Percentiles rank a stretch among this genome's conserved stretches.
Conservation (phyloP, 2,888 invertebrate species). For the Hypsopygia costalis region DNA sequence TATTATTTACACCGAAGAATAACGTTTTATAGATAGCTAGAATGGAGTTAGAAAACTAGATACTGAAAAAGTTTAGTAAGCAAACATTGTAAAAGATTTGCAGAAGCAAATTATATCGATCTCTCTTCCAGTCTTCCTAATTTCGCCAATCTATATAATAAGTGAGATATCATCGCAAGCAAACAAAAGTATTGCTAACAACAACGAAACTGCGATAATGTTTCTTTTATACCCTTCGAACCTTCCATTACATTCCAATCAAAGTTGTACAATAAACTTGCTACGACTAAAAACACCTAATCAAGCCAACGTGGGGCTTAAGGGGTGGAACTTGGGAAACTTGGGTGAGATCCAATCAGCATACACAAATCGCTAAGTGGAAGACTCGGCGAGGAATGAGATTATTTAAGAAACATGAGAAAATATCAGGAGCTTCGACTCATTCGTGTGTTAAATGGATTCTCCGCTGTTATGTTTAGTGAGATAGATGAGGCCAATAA, state of each 20-base stretch:
- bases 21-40: no score
- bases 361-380: conserved; percentile 53
- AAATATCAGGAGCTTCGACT: conserved; percentile 20
- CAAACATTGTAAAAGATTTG: no score
- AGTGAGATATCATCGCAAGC: conserved; percentile 24
- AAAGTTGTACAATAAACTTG: conserved; percentile 59
- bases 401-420: conserved; percentile 26
- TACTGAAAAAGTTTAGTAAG: no score
- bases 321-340: conserved; percentile 24
- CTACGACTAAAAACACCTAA: conserved; percentile 49
- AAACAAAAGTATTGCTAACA: conserved; percentile 34
- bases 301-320: conserved; percentile 34
- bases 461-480: conserved; percentile 7
- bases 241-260: conserved; percentile 57
- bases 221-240: conserved; percentile 26
- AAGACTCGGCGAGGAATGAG: conserved; percentile 33
- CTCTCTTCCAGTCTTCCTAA: no score
- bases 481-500: conserved; percentile 1
- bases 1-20: no score
- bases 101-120: no score
- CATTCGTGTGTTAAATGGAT: conserved; percentile 11
- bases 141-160: neutral
- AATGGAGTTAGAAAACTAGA: no score
- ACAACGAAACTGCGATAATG: conserved; percentile 38
- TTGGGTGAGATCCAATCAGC: conserved; percentile 48